A percentile compares a stretch with the other conserved stretches of the same genome.
Conservation (phyloP, 2,888 invertebrate genomes). For the Aphidius colemani region DNA sequence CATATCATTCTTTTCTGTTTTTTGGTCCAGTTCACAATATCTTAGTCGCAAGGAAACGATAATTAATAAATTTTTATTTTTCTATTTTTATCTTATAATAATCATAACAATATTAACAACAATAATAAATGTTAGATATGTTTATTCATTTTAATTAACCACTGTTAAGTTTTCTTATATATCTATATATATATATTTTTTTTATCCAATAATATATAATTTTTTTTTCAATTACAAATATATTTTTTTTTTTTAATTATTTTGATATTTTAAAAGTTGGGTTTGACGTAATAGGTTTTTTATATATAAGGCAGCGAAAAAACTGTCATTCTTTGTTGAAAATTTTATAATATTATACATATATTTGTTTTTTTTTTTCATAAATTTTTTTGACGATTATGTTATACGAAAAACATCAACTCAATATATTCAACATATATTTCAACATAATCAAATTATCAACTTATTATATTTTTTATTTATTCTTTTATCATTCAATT, state of each 20-base stretch:
- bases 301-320: constrained; percentile 15
- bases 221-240: too few species aligned
- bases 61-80: not conserved
- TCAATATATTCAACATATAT: constrained; percentile 1
- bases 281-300: not conserved
- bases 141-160: not conserved
- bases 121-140: constrained; percentile 11
- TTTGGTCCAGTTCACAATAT: too few species aligned
- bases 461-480: not conserved
- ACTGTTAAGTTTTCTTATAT: too few species aligned
- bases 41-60: not conserved
- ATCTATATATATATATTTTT: too few species aligned
- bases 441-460: not conserved
- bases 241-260: too few species aligned
- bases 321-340: constrained; percentile 16
- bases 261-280: too few species aligned
- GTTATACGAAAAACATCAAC: too few species aligned
- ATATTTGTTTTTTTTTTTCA: constrained; percentile 10
- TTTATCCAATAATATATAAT: too few species aligned
- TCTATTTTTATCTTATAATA: not conserved
- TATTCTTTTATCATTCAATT: constrained; percentile 33
- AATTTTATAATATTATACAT: constrained; percentile 7
- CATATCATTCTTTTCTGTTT: not conserved
- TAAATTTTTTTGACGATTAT: constrained; percentile 13
- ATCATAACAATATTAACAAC: constrained; percentile 21